phyloP scores from a whole-genome alignment of 2,888 invertebrate genomes.

The Drosophila anomalata region DNA sequence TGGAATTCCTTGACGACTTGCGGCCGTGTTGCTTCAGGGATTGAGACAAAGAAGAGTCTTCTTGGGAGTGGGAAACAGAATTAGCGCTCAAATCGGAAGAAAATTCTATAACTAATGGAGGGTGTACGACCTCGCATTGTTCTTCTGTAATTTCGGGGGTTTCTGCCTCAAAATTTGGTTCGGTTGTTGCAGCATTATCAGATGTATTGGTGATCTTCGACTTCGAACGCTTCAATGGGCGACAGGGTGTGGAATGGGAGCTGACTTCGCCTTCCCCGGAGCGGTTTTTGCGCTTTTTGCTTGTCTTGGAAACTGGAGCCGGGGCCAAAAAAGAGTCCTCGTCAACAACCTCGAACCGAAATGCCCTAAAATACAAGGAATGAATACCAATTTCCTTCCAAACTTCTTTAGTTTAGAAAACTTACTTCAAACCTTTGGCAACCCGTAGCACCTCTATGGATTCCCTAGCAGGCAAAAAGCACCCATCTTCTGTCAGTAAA shows the following conservation, averaged over 20 bases:
- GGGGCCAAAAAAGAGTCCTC: not conserved
- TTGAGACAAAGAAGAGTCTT: not conserved
- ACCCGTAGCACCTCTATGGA: constrained; percentile 58
- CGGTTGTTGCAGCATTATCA: not conserved
- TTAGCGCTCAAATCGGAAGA: not conserved
- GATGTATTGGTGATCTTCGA: constrained; percentile 3
- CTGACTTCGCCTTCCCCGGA: constrained; percentile 47
- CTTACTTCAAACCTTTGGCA: constrained; percentile 54
- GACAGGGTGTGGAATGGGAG: constrained; percentile 52
- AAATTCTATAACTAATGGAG: not conserved
- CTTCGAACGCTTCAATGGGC: constrained; percentile 53
- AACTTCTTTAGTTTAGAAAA: not conserved
- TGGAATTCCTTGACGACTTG: not conserved
- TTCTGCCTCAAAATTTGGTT: not conserved
- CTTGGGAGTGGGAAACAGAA: not conserved
- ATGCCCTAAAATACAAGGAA: constrained; percentile 20
- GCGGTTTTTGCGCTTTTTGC: constrained; percentile 53
- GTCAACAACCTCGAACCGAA: constrained; percentile 15
- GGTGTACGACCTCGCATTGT: not conserved
- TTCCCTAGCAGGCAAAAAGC: constrained; percentile 64
- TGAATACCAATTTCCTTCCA: not conserved
- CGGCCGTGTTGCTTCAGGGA: not conserved
- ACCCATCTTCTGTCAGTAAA: constrained; percentile 63
- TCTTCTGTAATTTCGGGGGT: not conserved
- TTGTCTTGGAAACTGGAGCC: constrained; percentile 13